Evolutionary conservation across 2,888 invertebrate genomes (phyloP).

Genomic region (Nowickia ferox): DNA sequence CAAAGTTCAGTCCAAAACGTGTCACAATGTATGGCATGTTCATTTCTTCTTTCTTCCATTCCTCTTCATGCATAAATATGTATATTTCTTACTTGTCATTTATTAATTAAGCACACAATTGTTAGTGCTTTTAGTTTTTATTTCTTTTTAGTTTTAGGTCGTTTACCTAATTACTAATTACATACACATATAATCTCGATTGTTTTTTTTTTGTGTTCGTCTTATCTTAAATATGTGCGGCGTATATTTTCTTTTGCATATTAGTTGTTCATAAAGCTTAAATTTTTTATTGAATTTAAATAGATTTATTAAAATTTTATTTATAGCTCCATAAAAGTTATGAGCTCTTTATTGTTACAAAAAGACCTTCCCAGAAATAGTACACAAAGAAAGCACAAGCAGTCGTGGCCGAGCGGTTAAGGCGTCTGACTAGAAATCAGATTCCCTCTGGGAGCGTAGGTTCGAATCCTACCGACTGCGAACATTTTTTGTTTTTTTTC

Average conservation of each 20-base stretch:
- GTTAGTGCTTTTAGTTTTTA: slow-evolving; percentile 4
- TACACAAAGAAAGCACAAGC: slow-evolving; percentile 43
- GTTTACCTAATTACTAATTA: background rate
- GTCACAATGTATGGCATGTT: slow-evolving; percentile 47
- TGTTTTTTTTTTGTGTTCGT: background rate
- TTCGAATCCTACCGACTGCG: slow-evolving; percentile 83
- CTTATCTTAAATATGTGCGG: slow-evolving; percentile 6
- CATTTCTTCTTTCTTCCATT: background rate
- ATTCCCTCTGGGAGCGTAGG: slow-evolving; percentile 84
- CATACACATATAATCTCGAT: background rate
- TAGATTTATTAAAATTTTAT: background rate
- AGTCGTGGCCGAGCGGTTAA: slow-evolving; percentile 83
- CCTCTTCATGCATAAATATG: background rate
- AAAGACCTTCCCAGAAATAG: too few relatives aligned
- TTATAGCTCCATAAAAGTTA: background rate
- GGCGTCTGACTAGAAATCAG: slow-evolving; percentile 84
- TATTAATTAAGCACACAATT: slow-evolving; percentile 56
- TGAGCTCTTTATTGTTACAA: too few relatives aligned
- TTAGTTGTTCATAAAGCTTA: background rate
- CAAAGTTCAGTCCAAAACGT: slow-evolving; percentile 56
- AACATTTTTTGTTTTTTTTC: slow-evolving; percentile 2
- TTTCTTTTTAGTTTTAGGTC: slow-evolving; percentile 1
- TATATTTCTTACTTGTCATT: background rate
- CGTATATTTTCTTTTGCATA: slow-evolving; percentile 4
- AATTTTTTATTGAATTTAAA: slow-evolving; percentile 3